Evolutionary conservation across 1,140 invertebrate species (phyloP), one percentile per base, ranked within the genome.

Genomic region (Penaeus vannamei): DNA sequence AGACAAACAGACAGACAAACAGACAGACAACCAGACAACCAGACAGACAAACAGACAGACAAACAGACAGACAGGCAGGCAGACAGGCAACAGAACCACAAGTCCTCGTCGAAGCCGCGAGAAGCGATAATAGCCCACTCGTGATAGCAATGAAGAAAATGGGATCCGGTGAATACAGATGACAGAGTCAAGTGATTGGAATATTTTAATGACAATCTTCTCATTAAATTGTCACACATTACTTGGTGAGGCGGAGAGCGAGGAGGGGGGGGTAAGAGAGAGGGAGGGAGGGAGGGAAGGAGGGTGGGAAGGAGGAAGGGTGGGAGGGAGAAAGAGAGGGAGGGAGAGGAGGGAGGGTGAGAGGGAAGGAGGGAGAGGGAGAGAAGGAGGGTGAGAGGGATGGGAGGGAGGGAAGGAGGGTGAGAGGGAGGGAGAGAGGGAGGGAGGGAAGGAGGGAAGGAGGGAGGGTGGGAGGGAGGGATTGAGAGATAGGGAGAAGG

Each of bases 141-240:
- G 46, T 53, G 46, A 5, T 53, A 53, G 46, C 46, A 53, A 53
- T 53, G 46, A 53, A 53, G 46, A 53, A 53, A 53, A 53, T 10
- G 8, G 46, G 46, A 53, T 14, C 46, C 46, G 14, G 46, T 53
- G 46, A 53, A 53, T 53, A 53, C 36, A 53, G 20, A 59, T 23
- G n/a, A 26, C 26, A 23, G 60, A 20, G 60, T 64, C 59, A 62
- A 62, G 82, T 84, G 82, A 84, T 29, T 64, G 61, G 61, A 64
- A 84, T 29, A 84, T 64, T 84, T 84, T 84, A 84, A 84, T 84
- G 53, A 62, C 60, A 84, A 84, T 62, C 60, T 62, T 84, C 60
- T 84, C 82, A 84, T 84, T 84, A 84, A 84, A 84, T 64, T 84
- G 60, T 84, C 32, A 62, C 82, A 84, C 29, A 23, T 76, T 36